phyloP scores from a whole-genome alignment of 1,140 invertebrate species.

The Eriocheir sinensis region DNA sequence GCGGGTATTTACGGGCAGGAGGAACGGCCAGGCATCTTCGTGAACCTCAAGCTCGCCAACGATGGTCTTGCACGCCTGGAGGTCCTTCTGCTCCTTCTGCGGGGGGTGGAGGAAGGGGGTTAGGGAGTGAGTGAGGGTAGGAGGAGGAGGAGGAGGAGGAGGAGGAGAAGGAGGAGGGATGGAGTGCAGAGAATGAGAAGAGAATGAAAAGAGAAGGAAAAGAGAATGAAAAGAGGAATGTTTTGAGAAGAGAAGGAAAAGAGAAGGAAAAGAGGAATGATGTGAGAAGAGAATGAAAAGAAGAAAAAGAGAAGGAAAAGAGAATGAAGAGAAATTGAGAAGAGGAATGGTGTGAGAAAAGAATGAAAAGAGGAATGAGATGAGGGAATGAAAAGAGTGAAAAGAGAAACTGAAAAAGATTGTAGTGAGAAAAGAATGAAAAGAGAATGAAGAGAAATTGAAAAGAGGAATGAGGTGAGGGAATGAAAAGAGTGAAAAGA shows the following conservation, averaged over 20 bases:
- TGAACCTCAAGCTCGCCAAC: conserved; percentile 93
- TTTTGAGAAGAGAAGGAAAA: no score
- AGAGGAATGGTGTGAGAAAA: neutral
- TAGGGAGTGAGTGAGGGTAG: no score
- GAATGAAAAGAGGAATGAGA: neutral
- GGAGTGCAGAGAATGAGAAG: no score
- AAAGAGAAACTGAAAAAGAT: neutral
- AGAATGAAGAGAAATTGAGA: neutral
- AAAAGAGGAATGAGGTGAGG: neutral
- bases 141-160: neutral
- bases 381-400: neutral
- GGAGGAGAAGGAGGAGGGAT: no score
- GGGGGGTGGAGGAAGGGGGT: no score
- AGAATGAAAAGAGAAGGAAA: no score
- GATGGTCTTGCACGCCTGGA: conserved; percentile 87
- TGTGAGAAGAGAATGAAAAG: no score
- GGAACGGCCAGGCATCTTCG: conserved; percentile 97
- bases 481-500: no score
- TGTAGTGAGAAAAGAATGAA: neutral
- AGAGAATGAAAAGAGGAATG: no score
- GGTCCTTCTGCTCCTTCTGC: conserved; percentile 88
- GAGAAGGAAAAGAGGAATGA: neutral
- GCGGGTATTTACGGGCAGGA: conserved; percentile 97
- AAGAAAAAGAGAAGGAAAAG: neutral
- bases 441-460: neutral